Base-by-base conservation (phyloP, 1,140 invertebrate species). In the Drosophila parabipectinata region DNA sequence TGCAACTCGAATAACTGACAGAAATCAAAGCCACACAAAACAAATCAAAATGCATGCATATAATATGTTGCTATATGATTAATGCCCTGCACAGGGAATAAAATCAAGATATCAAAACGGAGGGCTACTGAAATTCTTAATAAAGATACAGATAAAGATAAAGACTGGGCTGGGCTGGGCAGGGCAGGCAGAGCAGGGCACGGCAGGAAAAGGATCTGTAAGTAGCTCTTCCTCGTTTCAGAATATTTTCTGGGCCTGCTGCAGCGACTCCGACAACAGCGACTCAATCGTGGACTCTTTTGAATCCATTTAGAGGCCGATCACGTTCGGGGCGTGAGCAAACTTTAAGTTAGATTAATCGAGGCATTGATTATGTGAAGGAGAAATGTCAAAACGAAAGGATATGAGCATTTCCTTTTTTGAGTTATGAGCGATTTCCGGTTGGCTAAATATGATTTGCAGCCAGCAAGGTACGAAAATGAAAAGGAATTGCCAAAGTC, bases 291-390 rank as follows among this genome's bases (percentile, higher is more conserved):
- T 60, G 71, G 58, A 57, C 60, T 57, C 61, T 64, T 62, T 74
- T 41, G 44, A 39, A 59, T 15, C 37, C 34, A 64, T 56, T 58
- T 21, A 28, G 57, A 87, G 68, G 64, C 83, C 32, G 57, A 68
- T 88, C 83, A 88, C 83, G 83, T 88, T 79, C 84, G 72, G 51
- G 52, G 83, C 83, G 83, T 88, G 83, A 88, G 84, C 84, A 88
- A 88, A 88, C 83, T 88, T 88, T 83, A 88, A 88, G 83, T 88
- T 83, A 88, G 83, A 88, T 88, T 88, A 89, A 88, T 88, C 79
- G 83, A 57, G 61, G 59, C 72, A 74, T 72, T 69, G 61, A 80
- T 80, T 76, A 75, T 79, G 67, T 53, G 59, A 61, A 60, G 57
- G 66, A 77, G 72, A 88, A 89, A 79, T 88, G 84, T 89, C 83